phyloP scores from a whole-genome alignment of 2,888 invertebrate species.

The Aphidius colemani region DNA sequence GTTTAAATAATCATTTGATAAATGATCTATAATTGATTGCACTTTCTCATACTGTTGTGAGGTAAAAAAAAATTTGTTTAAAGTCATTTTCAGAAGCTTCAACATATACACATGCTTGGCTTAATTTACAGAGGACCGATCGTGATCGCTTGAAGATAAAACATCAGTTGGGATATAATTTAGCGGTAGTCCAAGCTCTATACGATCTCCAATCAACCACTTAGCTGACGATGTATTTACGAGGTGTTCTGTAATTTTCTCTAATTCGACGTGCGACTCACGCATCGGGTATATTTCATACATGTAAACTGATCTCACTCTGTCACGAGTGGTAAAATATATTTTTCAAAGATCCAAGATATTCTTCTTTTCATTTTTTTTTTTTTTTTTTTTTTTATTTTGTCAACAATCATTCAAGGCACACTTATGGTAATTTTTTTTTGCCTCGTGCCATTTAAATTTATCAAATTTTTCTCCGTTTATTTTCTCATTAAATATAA shows the following conservation, averaged over 20 bases:
- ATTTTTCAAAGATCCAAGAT: not conserved
- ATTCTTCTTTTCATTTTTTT: not conserved
- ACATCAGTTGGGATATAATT: conserved; percentile 55
- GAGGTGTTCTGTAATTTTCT: conserved; percentile 60
- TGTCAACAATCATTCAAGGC: conserved; percentile 33
- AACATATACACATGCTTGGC: conserved; percentile 29
- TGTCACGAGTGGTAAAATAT: conserved; percentile 8
- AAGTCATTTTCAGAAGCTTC: conserved; percentile 14
- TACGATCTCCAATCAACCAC: conserved; percentile 59
- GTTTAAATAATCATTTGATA: no score
- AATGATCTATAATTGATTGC: no score
- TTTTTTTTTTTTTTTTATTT: no score
- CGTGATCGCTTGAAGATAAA: conserved; percentile 42
- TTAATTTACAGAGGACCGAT: conserved; percentile 48
- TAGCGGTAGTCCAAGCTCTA: conserved; percentile 56
- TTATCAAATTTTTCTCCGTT: conserved; percentile 13
- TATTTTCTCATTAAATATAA: not conserved
- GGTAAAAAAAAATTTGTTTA: no score
- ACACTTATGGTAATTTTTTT: conserved; percentile 43
- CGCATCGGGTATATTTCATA: conserved; percentile 19
- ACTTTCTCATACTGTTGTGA: no score
- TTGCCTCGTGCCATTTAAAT: conserved; percentile 21
- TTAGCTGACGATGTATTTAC: conserved; percentile 60
- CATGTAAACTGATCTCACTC: conserved; percentile 20
- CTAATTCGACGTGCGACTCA: conserved; percentile 54